Base-by-base conservation (phyloP, 2,888 invertebrate species). In the Apomyelois bistriatella region DNA sequence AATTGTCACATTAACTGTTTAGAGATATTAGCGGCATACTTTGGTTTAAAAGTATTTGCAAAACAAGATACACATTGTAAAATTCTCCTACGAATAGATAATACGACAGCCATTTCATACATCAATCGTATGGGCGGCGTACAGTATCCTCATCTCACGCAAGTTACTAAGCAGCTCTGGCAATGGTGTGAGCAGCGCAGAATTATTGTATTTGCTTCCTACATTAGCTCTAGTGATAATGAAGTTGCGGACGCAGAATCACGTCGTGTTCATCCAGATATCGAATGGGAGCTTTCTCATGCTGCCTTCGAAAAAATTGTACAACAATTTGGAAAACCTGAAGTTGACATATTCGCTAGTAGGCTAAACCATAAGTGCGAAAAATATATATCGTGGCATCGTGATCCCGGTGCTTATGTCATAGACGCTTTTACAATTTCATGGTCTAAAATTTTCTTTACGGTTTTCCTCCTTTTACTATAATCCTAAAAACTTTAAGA, bases 101-200 rank as follows among this genome's bases (percentile, higher is more conserved):
- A 37, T 6, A 5, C 37, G n/a, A 37, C 37, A 12, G 41, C 41
- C 1, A 42, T 42, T 3, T 22, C 10, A 8, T 42, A 42, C 22
- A 22, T 42, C 3, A 42, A 42, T 9, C 22, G 22, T 4, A 42
- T 42, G 42, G 22, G 42, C 4, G 42, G 42, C 12, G n/a, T 42
- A 6, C 42, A 16, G 10, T 42, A 8, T 7, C 22, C 42, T 6
- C 56, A 58, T 16, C 41, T 60, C 1, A 53, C 52, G 0, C 9
- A 48, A 7, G 30, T 60, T 9, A 53, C 55, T 0, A 49, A 30
- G 32, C 17, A 51, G 7, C 12, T 58, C 5, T 60, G 60, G 60
- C 53, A 55, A 10, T 60, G 60, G 56, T 59, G 59, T 13, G 55
- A 60, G 47, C 3, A 8, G 5, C 16, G 53, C 2, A 56, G 55